phyloP scores from a whole-genome alignment of 1,140 invertebrate species.

The Drosophila ananassae region DNA sequence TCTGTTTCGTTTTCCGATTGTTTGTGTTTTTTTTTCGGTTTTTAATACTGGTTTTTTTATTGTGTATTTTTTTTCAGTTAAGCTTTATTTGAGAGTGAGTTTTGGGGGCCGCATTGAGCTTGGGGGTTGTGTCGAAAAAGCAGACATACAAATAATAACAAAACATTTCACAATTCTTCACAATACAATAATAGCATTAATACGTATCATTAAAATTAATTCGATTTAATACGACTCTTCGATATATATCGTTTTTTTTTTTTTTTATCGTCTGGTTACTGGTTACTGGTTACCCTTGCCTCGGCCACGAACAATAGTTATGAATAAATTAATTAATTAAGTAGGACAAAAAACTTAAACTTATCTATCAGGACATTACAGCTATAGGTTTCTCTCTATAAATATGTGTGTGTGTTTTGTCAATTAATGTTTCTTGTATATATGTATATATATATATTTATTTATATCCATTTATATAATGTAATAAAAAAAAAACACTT shows the following conservation, averaged over 20 bases:
- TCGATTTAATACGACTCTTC: constrained; percentile 22
- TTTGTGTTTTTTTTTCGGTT: constrained; percentile 5
- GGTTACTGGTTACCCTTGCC: constrained; percentile 28
- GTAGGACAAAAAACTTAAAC: constrained; percentile 45
- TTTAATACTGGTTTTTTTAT: constrained; percentile 56
- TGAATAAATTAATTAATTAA: constrained; percentile 62
- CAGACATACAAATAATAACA: constrained; percentile 80
- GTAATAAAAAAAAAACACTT: constrained; percentile 34
- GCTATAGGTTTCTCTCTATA: constrained; percentile 42
- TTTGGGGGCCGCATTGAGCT: constrained; percentile 55
- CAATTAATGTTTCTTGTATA: constrained; percentile 22
- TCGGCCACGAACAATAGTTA: constrained; percentile 38
- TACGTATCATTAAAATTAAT: constrained; percentile 45
- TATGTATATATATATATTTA: constrained; percentile 41
- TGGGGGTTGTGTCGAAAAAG: constrained; percentile 35
- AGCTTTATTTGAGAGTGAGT: constrained; percentile 66
- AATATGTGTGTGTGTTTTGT: constrained; percentile 33
- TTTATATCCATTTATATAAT: constrained; percentile 10
- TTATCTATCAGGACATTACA: constrained; percentile 43
- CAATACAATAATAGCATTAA: constrained; percentile 43
- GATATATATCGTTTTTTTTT: not conserved
- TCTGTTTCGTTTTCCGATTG: constrained; percentile 19
- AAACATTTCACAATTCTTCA: constrained; percentile 68
- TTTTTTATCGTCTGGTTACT: not conserved
- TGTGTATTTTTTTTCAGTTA: constrained; percentile 24